Evolutionary conservation across 1,140 invertebrate genomes (phyloP), one percentile per base, ranked within the genome.

Genomic region (Nasonia longicornis): DNA sequence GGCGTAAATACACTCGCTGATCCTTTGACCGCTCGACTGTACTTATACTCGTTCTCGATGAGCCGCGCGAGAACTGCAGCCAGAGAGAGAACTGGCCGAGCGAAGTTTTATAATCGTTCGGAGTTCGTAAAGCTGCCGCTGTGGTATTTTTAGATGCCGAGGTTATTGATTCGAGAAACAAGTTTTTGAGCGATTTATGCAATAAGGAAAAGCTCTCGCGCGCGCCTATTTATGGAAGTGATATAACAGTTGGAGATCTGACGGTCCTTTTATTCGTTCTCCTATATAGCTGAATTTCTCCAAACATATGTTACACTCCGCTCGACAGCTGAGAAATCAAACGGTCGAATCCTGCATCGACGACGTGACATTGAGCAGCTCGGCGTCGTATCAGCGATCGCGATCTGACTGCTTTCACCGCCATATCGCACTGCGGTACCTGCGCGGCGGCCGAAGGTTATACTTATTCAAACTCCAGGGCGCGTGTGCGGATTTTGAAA

Each of bases 21-120:
- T 77, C 64, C 64, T 45, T 77, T 77, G 22, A 48, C 75, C 66
- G n/a, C 22, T 76, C 16, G 52, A 58, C 52, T 58, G 52, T 58
- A n/a, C 52, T 58, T 58, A 58, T 58, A n/a, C 16, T 58, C 1
- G 31, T 35, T 3, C 31, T 35, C 31, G 31, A 35, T 35, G 31
- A 35, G 31, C 31, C 31, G 4, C 38, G 7, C 14, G 48, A 52
- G 48, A 16, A 14, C 48, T 52, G 48, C 48, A 42, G 31, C 31
- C 3, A 35, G 31, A 35, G 31, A 35, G 31, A 14, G 45, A 48
- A 48, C 45, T 48, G 4, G 10, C 45, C 45, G 45, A 10, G 14
- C 8, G 45, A 52, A 52, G 1, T 16, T 16, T 52, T 52, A 52
- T 52, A 52, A 58, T 58, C 52, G 52, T 16, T n/a, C 16, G 20